A percentile compares a stretch with the other conserved stretches of the same genome.
Evolutionary conservation across 2,113 vertebrate species (phyloP).

Genomic region (Paramormyrops kingsleyae): DNA sequence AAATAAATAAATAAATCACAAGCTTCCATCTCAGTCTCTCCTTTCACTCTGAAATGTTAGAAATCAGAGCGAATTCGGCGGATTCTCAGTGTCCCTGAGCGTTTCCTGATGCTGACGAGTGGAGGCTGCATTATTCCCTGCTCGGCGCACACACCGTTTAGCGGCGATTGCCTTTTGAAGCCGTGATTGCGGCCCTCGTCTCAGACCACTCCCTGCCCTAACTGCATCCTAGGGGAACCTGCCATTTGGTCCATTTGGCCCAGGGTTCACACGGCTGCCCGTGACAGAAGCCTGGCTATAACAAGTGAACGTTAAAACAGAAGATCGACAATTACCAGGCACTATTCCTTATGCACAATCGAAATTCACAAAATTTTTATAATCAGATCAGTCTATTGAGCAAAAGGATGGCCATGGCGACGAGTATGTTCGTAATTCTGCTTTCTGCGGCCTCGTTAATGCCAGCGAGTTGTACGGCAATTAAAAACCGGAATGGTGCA

Average conservation of each 20-base stretch:
- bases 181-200: slow-evolving; percentile 38
- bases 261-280: not conserved
- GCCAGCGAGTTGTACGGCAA: slow-evolving; percentile 90
- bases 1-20: not conserved
- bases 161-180: slow-evolving; percentile 36
- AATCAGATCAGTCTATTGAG: slow-evolving; percentile 36
- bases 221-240: not conserved
- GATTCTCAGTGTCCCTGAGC: not conserved
- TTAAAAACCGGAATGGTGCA: slow-evolving; percentile 96
- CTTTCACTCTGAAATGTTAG: slow-evolving; percentile 19
- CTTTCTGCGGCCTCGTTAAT: slow-evolving; percentile 75
- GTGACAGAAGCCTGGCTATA: not conserved
- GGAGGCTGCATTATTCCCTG: slow-evolving; percentile 29
- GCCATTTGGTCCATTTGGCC: not conserved
- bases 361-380: slow-evolving; percentile 23
- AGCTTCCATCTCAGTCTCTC: not conserved
- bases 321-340: not conserved
- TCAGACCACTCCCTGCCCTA: not conserved
- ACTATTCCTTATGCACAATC: slow-evolving; percentile 14
- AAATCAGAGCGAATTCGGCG: slow-evolving; percentile 33
- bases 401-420: slow-evolving; percentile 58
- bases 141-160: slow-evolving; percentile 32
- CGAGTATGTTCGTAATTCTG: slow-evolving; percentile 73
- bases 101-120: slow-evolving; percentile 32
- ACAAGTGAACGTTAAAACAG: not conserved